Base-by-base conservation (phyloP, 2,888 invertebrate genomes). In the Calephelis perditalis region DNA sequence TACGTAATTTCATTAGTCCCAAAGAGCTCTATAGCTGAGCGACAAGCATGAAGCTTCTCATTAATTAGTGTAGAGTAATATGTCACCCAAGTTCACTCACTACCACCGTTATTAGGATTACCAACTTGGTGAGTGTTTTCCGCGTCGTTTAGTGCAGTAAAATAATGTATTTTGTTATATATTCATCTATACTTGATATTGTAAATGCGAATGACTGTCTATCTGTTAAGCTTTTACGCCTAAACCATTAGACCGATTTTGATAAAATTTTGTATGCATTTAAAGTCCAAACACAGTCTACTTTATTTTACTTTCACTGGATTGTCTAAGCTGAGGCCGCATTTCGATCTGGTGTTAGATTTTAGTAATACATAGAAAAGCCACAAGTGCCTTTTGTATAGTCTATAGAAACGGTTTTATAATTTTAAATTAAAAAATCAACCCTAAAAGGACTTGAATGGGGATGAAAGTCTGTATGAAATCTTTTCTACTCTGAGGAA, bases 1-100 rank as follows among this genome's bases (percentile, higher is more conserved):
- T 11, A 35, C 73, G 77, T 76, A 83, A 84, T 82, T 83, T 82
- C 82, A 82, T 84, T 82, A 81, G 78, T 76, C 72, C 74, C 73
- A 75, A 75, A 78, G 75, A 77, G 78, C 76, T 72, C 71, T 71
- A 73, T 74, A 68, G 75, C 69, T 59, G 72, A 71, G 74, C 70
- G 75, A 74, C 74, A 73, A 72, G 70, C 73, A 75, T 72, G 76
- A 77, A 79, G 72, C 77, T 73, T 74, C 43, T 81, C 80, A 77
- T 82, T 83, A 78, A 81, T 82, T 82, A 82, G 71, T 70, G 73
- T 69, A 71, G 74, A 78, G 79, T 78, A 78, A 59, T 65, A 81
- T 79, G 76, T 75, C 73, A 72, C 72, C 71, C 73, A 65, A 67
- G 66, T 71, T 68, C 68, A 73, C 71, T 73, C 68, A 72, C 72